phyloP scores from a whole-genome alignment of 2,113 vertebrate species.

The Gracilinanus agilis region DNA sequence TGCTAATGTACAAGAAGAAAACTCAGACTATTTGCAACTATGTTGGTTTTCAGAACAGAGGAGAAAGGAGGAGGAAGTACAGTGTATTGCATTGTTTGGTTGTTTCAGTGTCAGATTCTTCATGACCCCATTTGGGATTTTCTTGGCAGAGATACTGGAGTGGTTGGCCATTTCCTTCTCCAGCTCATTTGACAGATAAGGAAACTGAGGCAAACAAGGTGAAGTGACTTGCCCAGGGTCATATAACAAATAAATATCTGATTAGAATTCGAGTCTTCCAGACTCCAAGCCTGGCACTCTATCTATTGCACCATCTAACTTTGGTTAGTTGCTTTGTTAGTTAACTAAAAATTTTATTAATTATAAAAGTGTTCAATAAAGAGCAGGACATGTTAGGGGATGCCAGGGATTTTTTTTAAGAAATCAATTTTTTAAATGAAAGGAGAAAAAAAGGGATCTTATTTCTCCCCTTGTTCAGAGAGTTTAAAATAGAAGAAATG shows the following conservation, averaged over 20 bases:
- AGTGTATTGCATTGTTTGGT: too few species aligned
- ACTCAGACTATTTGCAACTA: background rate
- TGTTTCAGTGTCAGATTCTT: too few species aligned
- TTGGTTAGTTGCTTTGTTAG: background rate
- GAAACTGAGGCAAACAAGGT: too few species aligned
- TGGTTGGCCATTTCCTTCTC: too few species aligned
- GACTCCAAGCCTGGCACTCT: too few species aligned
- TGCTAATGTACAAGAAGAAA: background rate
- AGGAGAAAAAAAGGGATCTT: background rate
- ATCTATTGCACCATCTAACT: too few species aligned
- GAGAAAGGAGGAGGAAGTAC: background rate
- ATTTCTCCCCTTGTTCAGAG: background rate
- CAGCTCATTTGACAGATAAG: too few species aligned
- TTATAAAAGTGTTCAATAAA: background rate
- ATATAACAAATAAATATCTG: too few species aligned
- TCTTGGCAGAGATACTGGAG: too few species aligned
- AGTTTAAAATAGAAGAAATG: background rate
- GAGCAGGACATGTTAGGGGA: background rate
- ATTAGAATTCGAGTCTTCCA: too few species aligned
- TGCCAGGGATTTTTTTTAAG: background rate
- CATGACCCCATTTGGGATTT: too few species aligned
- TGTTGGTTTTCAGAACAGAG: background rate
- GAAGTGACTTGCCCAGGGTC: too few species aligned
- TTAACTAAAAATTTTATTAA: background rate
- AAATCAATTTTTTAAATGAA: background rate